Evolutionary conservation across 2,888 invertebrate genomes (phyloP).

Genomic region (Lithophane socia): DNA sequence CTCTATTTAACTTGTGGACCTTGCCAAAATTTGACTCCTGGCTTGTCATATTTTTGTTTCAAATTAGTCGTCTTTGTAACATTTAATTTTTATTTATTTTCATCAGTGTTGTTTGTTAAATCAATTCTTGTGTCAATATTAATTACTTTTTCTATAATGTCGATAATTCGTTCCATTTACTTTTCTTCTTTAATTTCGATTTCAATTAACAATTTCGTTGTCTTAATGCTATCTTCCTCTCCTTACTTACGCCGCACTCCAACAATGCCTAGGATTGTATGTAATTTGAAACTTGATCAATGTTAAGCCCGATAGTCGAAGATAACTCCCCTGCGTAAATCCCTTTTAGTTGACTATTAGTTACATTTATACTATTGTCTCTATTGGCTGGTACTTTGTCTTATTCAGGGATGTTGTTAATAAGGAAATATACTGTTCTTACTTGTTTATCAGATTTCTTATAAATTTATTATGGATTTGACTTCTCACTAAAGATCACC

Average conservation of each 20-base stretch:
- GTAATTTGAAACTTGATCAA: constrained; percentile 77
- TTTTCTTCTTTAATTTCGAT: background rate
- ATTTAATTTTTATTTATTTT: background rate
- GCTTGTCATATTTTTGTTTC: background rate
- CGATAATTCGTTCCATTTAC: background rate
- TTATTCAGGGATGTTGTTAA: background rate
- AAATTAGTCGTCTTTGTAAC: background rate
- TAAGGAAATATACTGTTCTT: background rate
- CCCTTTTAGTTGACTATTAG: constrained; percentile 56
- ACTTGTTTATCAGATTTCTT: background rate
- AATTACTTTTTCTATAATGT: background rate
- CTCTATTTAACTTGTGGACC: constrained; percentile 29
- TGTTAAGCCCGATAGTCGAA: constrained; percentile 70
- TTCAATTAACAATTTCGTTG: background rate
- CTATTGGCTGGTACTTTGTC: constrained; percentile 15
- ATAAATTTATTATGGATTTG: background rate
- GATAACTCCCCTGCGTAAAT: constrained; percentile 56
- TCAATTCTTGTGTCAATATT: background rate
- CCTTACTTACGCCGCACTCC: constrained; percentile 28
- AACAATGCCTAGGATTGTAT: constrained; percentile 63
- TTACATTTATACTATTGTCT: constrained; percentile 41
- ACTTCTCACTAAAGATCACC: background rate
- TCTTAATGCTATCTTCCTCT: background rate
- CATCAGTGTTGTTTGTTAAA: background rate
- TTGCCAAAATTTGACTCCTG: constrained; percentile 5